Conservation (phyloP, 2,113 vertebrate species). For the Phalacrocorax pelagicus region DNA sequence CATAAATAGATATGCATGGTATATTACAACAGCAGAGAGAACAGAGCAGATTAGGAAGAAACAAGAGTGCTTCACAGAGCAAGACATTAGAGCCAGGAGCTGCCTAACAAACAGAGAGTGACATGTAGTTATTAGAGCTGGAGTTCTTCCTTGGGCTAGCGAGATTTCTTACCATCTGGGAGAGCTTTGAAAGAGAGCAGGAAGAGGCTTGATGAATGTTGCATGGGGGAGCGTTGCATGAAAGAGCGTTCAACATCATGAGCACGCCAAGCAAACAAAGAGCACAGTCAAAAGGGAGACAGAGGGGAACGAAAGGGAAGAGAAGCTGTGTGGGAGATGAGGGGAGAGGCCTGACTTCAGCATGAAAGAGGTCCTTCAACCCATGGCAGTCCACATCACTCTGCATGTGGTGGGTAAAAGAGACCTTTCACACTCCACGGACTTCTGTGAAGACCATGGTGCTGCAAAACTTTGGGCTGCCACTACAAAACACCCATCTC, state of each 20-base stretch:
- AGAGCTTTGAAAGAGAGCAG: conserved; percentile 2
- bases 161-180: background rate
- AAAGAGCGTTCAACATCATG: background rate
- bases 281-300: background rate
- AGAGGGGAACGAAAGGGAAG: background rate
- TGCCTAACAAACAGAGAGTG: background rate
- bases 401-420: background rate
- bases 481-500: background rate
- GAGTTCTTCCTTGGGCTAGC: background rate
- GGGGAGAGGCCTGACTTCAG: background rate
- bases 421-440: background rate
- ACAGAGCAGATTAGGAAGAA: background rate
- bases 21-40: background rate
- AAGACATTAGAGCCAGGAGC: background rate
- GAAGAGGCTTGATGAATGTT: background rate
- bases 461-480: background rate
- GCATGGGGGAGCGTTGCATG: background rate
- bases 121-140: background rate
- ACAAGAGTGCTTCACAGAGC: background rate
- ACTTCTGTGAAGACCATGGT: background rate
- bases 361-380: background rate
- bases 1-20: background rate
- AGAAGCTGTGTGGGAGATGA: background rate
- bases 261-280: conserved; percentile 5
- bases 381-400: background rate